These are phyloP conservation scores for Ammospiza nelsoni DNA, from an alignment of 2,113 vertebrate species.

Conservation along the genomic window DNA sequence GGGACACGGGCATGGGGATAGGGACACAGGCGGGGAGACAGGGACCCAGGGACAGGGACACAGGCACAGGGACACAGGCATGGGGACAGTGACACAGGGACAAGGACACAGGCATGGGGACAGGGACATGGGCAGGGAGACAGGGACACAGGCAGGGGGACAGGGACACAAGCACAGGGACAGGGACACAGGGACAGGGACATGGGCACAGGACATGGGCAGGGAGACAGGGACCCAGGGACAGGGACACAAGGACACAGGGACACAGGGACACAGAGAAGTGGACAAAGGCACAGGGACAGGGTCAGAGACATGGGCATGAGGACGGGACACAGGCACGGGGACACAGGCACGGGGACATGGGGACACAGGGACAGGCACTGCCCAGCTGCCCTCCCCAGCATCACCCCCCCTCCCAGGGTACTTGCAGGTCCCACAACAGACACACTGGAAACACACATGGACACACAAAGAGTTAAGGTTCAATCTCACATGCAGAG, in stretches of 20 bases:
- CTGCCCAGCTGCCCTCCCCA: neutral
- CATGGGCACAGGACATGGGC: too few relatives aligned
- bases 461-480: neutral
- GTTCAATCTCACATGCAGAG: neutral
- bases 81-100: too few relatives aligned
- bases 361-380: too few relatives aligned
- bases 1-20: fast-evolving
- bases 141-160: fast-evolving
- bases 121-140: neutral
- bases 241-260: fast-evolving
- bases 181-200: fast-evolving
- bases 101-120: too few relatives aligned
- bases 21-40: fast-evolving
- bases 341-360: neutral
- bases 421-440: neutral
- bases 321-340: fast-evolving
- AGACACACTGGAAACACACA: neutral
- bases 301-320: too few relatives aligned
- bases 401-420: neutral
- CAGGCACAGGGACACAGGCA: neutral
- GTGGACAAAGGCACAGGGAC: neutral
- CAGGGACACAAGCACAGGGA: fast-evolving
- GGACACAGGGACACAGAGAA: too few relatives aligned
- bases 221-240: neutral
- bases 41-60: fast-evolving